phyloP scores from a whole-genome alignment of 2,797 vertebrate species.

The Poecilia gillii region DNA sequence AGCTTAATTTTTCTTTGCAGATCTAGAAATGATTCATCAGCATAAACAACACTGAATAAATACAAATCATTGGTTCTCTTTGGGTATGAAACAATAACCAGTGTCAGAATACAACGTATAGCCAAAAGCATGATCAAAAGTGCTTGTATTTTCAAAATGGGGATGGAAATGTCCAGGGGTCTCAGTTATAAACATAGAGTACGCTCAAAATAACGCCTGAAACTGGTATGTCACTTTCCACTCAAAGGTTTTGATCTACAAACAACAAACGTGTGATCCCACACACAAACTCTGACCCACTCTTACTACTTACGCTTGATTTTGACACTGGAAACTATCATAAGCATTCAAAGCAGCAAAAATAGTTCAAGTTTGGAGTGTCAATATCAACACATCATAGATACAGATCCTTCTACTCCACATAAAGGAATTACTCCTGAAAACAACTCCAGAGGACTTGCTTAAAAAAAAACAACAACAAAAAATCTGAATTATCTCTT shows the following conservation, averaged over 20 bases:
- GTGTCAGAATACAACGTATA: conserved; percentile 8
- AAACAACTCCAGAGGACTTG: not conserved
- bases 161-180: not conserved
- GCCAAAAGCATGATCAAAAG: not conserved
- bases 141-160: not conserved
- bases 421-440: not conserved
- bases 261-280: not conserved
- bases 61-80: not conserved
- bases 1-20: not conserved
- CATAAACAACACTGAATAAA: not conserved
- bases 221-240: not conserved
- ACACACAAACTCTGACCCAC: not conserved
- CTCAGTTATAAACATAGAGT: no score
- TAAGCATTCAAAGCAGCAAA: not conserved
- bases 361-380: not conserved
- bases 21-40: not conserved
- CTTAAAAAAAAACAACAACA: not conserved
- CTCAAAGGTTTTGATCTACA: not conserved
- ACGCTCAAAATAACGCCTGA: no score
- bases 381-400: not conserved
- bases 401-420: not conserved
- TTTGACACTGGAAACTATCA: not conserved
- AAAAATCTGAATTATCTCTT: not conserved
- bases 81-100: not conserved
- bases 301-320: not conserved